Conservation (phyloP, 2,113 vertebrate species). For the Axis porcinus region DNA sequence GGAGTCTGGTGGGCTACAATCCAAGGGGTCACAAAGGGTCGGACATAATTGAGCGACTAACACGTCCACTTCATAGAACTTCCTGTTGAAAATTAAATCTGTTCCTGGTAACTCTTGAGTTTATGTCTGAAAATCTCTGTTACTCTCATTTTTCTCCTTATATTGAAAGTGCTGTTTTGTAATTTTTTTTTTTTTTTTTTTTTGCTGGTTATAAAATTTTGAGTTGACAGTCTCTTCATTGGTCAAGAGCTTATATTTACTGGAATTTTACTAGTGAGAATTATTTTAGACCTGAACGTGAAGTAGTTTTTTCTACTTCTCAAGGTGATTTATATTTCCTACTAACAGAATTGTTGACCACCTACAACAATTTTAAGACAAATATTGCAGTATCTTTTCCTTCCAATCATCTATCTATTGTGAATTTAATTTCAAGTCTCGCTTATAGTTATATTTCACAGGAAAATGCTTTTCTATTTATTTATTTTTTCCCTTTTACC, state of each 20-base stretch:
- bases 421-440: neutral
- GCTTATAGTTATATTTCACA: neutral
- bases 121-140: neutral
- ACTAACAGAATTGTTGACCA: neutral
- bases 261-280: neutral
- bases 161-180: neutral
- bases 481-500: neutral
- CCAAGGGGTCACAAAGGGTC: neutral
- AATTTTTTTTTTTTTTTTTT: neutral
- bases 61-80: neutral
- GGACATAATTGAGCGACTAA: neutral
- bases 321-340: neutral
- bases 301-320: neutral
- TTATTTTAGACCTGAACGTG: neutral
- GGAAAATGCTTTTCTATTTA: neutral
- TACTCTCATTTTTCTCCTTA: neutral
- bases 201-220: neutral
- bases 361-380: neutral
- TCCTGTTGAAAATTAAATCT: neutral
- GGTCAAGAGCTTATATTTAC: neutral
- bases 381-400: neutral
- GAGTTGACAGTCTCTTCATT: neutral
- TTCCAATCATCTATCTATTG: neutral
- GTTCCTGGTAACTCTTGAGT: neutral
- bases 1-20: neutral